phyloP scores from a whole-genome alignment of 64 coral and sea anemone genomes.

The Pocillopora verrucosa region DNA sequence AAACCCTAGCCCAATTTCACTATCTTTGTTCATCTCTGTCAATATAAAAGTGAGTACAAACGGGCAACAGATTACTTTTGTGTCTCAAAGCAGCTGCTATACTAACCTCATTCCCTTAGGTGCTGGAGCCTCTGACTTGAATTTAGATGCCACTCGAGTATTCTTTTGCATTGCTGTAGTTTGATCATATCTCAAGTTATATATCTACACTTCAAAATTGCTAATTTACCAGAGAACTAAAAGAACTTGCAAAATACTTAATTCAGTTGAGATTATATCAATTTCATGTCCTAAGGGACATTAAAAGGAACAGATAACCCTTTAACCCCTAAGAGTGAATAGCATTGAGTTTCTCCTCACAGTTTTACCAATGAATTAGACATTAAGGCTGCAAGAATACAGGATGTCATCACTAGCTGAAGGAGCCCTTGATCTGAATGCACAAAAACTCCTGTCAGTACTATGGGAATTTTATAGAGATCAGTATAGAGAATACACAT shows the following conservation, averaged over 20 bases:
- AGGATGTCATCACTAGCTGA: too few relatives aligned
- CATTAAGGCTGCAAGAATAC: too few relatives aligned
- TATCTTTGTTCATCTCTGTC: conserved; percentile 30
- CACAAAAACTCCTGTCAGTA: too few relatives aligned
- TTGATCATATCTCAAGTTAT: background rate
- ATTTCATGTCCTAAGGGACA: too few relatives aligned
- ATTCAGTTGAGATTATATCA: too few relatives aligned
- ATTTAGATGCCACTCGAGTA: background rate
- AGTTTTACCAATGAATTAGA: too few relatives aligned
- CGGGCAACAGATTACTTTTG: background rate
- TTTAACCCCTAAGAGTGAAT: too few relatives aligned
- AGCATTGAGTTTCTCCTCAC: too few relatives aligned
- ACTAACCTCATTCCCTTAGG: conserved; percentile 40
- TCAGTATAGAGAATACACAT: too few relatives aligned
- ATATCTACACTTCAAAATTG: background rate
- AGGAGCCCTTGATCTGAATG: too few relatives aligned
- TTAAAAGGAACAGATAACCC: too few relatives aligned
- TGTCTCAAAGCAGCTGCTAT: background rate
- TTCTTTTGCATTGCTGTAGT: conserved; percentile 28
- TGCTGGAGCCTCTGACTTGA: conserved; percentile 18
- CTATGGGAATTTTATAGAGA: too few relatives aligned
- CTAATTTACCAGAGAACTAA: background rate
- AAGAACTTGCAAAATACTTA: background rate
- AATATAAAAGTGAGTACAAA: background rate
- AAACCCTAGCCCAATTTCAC: background rate